phyloP scores from a whole-genome alignment of 1,140 invertebrate genomes.

The Medauroidea extradentata region DNA sequence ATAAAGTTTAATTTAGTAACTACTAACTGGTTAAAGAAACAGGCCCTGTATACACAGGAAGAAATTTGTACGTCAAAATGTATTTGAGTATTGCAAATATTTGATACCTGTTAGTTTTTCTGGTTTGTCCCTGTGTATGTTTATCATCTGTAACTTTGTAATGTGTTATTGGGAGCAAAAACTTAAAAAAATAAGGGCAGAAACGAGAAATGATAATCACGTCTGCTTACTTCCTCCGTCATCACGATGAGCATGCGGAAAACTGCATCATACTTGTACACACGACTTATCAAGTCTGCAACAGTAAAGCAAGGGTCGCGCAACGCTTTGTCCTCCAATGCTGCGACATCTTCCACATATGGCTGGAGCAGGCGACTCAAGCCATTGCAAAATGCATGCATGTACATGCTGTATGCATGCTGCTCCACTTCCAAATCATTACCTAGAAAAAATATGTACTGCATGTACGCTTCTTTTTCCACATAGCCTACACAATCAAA shows the following conservation, averaged over 20 bases:
- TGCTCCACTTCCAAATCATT: too few species aligned
- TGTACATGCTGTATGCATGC: constrained; percentile 36
- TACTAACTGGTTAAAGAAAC: too few species aligned
- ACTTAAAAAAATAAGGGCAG: neutral
- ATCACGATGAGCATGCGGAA: constrained; percentile 52
- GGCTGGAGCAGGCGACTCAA: constrained; percentile 51
- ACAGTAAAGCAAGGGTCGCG: constrained; percentile 50
- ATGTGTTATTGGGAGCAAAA: neutral
- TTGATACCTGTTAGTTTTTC: too few species aligned
- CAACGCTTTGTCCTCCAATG: constrained; percentile 50
- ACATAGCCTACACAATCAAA: too few species aligned
- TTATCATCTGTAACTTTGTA: too few species aligned
- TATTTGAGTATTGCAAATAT: too few species aligned
- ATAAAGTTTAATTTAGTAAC: too few species aligned
- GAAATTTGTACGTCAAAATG: too few species aligned
- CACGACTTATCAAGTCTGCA: constrained; percentile 46
- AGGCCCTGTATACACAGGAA: too few species aligned
- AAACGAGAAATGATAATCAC: neutral
- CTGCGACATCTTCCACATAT: constrained; percentile 51
- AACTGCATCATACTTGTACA: constrained; percentile 49
- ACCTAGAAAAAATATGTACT: too few species aligned
- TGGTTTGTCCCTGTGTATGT: too few species aligned
- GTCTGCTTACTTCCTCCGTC: constrained; percentile 43
- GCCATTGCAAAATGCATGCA: constrained; percentile 55
- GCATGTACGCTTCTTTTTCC: too few species aligned